Base-by-base conservation (phyloP, 1,140 invertebrate species). In the Chrysomallon squamiferum region DNA sequence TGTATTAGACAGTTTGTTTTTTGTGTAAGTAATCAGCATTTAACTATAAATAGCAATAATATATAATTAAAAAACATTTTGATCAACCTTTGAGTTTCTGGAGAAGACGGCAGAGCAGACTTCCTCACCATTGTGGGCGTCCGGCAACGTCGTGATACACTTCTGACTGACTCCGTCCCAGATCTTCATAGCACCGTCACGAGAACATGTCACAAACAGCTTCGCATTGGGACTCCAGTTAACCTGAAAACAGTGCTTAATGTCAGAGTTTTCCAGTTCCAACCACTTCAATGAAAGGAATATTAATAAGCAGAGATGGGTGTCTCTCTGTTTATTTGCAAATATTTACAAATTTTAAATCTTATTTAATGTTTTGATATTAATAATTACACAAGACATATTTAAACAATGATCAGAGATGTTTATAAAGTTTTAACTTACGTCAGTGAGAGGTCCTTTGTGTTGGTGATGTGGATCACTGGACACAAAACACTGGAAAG, bases 101-200 rank as follows among this genome's bases (percentile, higher is more conserved):
- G 96, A 95, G 82, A 99, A 99, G 13, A 90, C 87, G 3, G 98
- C 93, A 0, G 96, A 98, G 80, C 95, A 97, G 22, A 99, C 93
- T 88, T 96, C 93, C 25, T 92, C 89, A 0, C 95, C 95, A 73
- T 98, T 96, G 83, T 99, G 97, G 0, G 97, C 96, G 76, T 92
- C 91, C 0, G 89, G 84, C 81, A 99, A 97, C 0, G 95, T 98
- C 80, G 96, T 96, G 65, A 99, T 91, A 81, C 96, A 98, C 58
- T 94, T 88, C 75, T 95, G 96, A 22, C 95, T 96, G 0, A 98
- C 92, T 0, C 93, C 95, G 85, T 98, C 96, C 96, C 96, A 99
- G 4, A 89, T 86, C 86, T 98, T 98, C 18, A 99, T 95, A 66
- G 89, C 89, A 0, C 97, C 97, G 85, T 99, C 97, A 73, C 93